These are phyloP conservation scores for Cydia amplana DNA, from an alignment of 1,140 invertebrate genomes.

Conservation along the genomic window DNA sequence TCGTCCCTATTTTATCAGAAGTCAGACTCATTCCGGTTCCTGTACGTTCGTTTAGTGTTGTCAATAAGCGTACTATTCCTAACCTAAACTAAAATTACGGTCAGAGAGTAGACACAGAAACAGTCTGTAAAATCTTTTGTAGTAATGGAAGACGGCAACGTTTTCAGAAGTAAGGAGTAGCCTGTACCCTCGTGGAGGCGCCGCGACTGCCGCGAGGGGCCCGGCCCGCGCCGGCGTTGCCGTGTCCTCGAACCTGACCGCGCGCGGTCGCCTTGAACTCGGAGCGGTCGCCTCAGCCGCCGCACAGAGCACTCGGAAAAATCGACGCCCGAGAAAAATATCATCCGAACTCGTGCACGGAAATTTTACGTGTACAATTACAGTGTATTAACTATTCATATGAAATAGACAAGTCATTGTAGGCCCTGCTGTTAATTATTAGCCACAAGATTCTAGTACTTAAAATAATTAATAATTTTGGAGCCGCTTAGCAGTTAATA, in stretches of 20 bases:
- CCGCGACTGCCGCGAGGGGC: no score
- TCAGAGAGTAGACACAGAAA: no score
- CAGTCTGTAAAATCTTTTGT: neutral
- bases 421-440: neutral
- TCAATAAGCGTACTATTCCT: no score
- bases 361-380: neutral
- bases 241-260: conserved; percentile 78
- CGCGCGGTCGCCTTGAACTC: conserved; percentile 76
- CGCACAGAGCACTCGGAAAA: conserved; percentile 49
- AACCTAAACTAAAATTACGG: no score
- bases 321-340: conserved; percentile 50
- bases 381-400: neutral
- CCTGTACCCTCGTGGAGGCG: conserved; percentile 50
- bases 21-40: no score
- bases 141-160: neutral
- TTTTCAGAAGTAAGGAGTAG: neutral
- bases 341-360: conserved; percentile 1
- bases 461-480: no score
- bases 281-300: conserved; percentile 56
- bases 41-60: no score
- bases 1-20: no score
- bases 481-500: no score
- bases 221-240: conserved; percentile 50
- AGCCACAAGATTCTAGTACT: no score
- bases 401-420: neutral